These are phyloP conservation scores for Balearica regulorum DNA, from an alignment of 2,797 vertebrate genomes.

Conservation along the genomic window DNA sequence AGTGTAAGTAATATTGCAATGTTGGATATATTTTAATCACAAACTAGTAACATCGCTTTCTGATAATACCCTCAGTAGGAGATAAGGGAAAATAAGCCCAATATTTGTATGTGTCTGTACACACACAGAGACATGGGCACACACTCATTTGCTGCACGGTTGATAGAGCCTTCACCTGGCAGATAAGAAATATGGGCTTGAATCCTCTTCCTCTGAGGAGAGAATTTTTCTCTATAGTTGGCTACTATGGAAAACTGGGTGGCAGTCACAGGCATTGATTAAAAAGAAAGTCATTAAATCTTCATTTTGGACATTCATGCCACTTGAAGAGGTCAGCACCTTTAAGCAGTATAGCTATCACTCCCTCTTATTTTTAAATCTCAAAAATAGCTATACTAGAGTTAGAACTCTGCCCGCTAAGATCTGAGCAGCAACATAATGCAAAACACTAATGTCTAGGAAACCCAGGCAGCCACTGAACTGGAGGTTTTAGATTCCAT, in stretches of 20 bases:
- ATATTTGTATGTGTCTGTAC: not conserved
- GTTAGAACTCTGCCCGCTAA: not conserved
- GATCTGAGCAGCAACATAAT: not conserved
- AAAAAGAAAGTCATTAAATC: not conserved
- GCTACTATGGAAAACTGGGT: not conserved
- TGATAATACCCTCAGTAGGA: not conserved
- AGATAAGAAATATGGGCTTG: not conserved
- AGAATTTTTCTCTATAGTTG: not conserved
- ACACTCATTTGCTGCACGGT: not conserved
- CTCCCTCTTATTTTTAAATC: not conserved
- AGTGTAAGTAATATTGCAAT: not conserved
- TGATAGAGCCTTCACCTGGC: not conserved
- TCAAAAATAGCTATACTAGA: not conserved
- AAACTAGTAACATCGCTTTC: not conserved
- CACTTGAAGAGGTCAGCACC: not conserved
- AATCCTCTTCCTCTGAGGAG: not conserved
- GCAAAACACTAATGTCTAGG: not conserved
- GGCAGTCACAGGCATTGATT: not conserved
- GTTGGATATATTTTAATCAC: not conserved
- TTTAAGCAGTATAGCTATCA: not conserved
- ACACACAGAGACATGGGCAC: not conserved
- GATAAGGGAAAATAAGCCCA: not conserved
- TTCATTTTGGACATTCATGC: not conserved
- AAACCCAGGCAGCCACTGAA: not conserved
- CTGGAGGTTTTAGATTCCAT: not conserved